These are phyloP conservation scores for Lycocerus yunnanus DNA, from an alignment of 2,888 invertebrate species.

Conservation along the genomic window DNA sequence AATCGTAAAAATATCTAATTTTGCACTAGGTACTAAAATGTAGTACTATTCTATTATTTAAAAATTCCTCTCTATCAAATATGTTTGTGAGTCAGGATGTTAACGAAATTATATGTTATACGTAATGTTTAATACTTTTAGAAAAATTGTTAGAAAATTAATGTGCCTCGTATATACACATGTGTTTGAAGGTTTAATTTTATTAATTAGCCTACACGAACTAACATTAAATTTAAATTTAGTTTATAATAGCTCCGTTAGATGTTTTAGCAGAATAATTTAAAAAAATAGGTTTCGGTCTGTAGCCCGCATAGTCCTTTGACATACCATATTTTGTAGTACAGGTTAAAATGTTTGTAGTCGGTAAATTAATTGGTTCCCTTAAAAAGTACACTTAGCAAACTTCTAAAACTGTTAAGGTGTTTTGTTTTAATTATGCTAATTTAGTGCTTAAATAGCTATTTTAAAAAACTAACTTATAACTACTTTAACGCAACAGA, in stretches of 20 bases:
- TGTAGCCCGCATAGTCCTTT: neutral
- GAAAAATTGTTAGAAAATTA: neutral
- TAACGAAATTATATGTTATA: too few species aligned
- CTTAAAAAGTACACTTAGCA: neutral
- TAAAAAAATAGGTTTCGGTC: neutral
- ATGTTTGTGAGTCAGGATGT: too few species aligned
- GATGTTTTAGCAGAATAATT: neutral
- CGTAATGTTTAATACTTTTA: too few species aligned
- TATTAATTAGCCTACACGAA: neutral
- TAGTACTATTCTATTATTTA: too few species aligned
- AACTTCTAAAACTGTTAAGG: too few species aligned
- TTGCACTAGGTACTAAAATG: too few species aligned
- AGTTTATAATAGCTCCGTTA: neutral
- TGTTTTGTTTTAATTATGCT: too few species aligned
- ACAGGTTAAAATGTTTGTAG: neutral
- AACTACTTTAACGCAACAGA: too few species aligned
- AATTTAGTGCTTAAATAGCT: too few species aligned
- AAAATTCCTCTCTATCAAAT: too few species aligned
- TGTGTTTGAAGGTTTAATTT: neutral
- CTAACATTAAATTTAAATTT: neutral
- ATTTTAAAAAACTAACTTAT: too few species aligned
- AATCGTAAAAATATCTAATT: too few species aligned
- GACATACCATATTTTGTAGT: neutral
- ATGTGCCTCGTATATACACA: neutral
- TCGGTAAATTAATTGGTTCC: neutral